Conservation (phyloP, 2,113 vertebrate species). For the Hipposideros armiger region DNA sequence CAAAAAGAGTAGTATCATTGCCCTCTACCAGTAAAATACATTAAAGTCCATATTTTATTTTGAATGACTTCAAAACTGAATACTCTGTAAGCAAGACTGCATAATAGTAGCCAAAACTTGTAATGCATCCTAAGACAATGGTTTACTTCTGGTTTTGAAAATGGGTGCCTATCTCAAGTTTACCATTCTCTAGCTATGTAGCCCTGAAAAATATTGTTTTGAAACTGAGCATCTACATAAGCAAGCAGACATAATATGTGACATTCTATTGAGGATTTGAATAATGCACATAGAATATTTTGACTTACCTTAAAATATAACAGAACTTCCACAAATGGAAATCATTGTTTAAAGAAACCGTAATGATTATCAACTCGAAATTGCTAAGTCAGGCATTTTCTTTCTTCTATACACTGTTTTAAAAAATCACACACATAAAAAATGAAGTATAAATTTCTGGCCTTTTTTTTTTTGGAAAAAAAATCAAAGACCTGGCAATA, state of each 20-base stretch:
- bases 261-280: neutral
- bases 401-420: neutral
- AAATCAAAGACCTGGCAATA: neutral
- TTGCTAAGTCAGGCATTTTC: neutral
- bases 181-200: neutral
- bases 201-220: neutral
- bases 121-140: neutral
- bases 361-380: neutral
- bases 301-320: neutral
- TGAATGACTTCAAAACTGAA: neutral
- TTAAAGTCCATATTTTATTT: neutral
- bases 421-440: neutral
- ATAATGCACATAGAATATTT: neutral
- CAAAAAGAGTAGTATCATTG: neutral
- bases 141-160: neutral
- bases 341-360: neutral
- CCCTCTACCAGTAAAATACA: neutral
- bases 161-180: neutral
- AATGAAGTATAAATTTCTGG: neutral
- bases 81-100: neutral
- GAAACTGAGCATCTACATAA: neutral
- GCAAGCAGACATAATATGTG: neutral
- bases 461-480: neutral
- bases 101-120: neutral
- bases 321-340: neutral